phyloP scores from a whole-genome alignment of 2,888 invertebrate species.

The Agrotis ipsilon region DNA sequence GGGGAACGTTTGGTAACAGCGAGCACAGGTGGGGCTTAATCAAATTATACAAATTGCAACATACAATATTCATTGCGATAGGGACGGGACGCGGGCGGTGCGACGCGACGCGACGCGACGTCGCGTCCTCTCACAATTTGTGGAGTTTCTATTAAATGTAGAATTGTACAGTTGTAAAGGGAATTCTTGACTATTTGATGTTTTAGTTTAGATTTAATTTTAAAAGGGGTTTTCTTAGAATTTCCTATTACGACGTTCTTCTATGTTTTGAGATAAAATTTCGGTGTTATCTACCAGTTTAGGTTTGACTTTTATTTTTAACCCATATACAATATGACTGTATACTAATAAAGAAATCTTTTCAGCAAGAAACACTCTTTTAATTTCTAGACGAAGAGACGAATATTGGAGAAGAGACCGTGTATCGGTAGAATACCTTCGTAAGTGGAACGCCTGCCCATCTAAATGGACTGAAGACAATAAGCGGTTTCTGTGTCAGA shows the following conservation, averaged over 20 bases:
- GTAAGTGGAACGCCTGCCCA: too few relatives aligned
- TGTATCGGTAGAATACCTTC: background rate
- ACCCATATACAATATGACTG: too few relatives aligned
- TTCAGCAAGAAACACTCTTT: too few relatives aligned
- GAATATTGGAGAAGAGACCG: background rate
- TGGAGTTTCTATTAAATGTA: conserved; percentile 42
- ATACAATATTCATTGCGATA: conserved; percentile 89
- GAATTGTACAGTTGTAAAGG: background rate
- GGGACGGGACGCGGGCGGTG: conserved; percentile 67
- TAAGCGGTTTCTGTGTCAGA: too few relatives aligned
- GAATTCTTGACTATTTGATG: background rate
- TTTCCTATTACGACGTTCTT: too few relatives aligned
- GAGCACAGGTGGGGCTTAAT: conserved; percentile 82
- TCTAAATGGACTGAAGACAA: too few relatives aligned
- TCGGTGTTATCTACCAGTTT: too few relatives aligned
- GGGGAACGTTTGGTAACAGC: conserved; percentile 56
- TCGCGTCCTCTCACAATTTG: conserved; percentile 36
- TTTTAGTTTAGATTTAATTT: background rate
- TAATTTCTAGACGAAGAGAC: background rate
- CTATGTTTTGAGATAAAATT: too few relatives aligned
- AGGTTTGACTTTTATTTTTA: too few relatives aligned
- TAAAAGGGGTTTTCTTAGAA: background rate
- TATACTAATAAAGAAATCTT: too few relatives aligned
- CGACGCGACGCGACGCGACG: background rate
- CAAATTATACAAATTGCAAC: conserved; percentile 91